Conservation (phyloP, 1,140 invertebrate species). For the Brachystomella parvula region DNA sequence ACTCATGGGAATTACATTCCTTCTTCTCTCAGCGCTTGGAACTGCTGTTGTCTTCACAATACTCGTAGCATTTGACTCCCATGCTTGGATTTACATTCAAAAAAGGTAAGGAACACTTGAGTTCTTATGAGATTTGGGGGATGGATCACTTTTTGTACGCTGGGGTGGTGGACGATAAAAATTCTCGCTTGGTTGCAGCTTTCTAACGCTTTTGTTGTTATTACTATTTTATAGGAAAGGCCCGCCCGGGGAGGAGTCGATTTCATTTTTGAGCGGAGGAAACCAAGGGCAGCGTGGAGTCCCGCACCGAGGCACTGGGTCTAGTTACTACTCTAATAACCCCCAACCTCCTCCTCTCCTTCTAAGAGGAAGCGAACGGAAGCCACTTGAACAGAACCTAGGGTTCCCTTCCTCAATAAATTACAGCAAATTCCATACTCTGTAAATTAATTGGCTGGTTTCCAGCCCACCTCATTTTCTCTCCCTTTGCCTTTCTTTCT, state of each 20-base stretch:
- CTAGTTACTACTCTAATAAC: slow-evolving; percentile 7
- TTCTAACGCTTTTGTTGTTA: neutral
- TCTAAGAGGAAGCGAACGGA: neutral
- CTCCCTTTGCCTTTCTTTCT: neutral
- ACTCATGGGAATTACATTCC: slow-evolving; percentile 60
- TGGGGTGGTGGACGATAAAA: neutral
- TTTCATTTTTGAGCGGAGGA: neutral
- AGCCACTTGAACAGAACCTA: neutral
- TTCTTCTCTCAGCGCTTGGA: slow-evolving; percentile 71
- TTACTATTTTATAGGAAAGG: neutral
- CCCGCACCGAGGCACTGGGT: slow-evolving; percentile 12
- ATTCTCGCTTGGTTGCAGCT: neutral
- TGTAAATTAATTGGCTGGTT: too few relatives aligned
- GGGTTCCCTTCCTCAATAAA: neutral
- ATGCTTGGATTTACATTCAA: slow-evolving; percentile 92
- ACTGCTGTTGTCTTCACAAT: slow-evolving; percentile 81
- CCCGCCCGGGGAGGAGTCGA: neutral
- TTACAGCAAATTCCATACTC: neutral
- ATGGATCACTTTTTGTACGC: neutral
- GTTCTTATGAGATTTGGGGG: neutral
- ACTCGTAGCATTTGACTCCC: slow-evolving; percentile 85
- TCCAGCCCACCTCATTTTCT: neutral
- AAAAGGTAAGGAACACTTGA: slow-evolving; percentile 55
- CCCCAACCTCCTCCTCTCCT: neutral
- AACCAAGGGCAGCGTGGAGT: neutral